Conservation (phyloP, 2,888 invertebrate species). For the Halocaridina rubra region DNA sequence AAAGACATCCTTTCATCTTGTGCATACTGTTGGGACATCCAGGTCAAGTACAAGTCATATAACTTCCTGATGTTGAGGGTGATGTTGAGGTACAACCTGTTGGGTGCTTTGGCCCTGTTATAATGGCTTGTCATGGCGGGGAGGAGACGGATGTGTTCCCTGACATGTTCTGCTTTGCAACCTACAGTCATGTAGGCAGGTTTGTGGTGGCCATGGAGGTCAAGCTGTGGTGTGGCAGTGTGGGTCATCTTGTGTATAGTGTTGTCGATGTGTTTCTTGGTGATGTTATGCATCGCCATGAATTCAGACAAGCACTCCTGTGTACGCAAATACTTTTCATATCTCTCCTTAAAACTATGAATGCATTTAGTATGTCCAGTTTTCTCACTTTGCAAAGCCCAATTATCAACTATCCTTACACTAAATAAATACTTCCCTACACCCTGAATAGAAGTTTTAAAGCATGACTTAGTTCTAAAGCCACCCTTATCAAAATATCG, state of each 20-base stretch:
- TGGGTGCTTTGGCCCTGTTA: no score
- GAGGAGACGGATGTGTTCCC: neutral
- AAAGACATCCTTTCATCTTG: neutral
- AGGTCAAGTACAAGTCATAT: neutral
- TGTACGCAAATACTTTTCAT: no score
- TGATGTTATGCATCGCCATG: neutral
- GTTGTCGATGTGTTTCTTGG: neutral
- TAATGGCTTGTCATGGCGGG: no score
- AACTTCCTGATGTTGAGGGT: neutral
- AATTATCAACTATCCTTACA: no score
- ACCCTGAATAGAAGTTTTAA: no score
- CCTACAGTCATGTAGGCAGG: neutral
- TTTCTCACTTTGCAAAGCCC: no score
- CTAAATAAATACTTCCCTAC: no score
- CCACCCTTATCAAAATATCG: no score
- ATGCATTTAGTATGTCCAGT: no score
- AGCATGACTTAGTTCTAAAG: no score
- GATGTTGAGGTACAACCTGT: no score
- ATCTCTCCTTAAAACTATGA: no score
- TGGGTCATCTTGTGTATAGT: neutral
- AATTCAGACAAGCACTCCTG: neutral
- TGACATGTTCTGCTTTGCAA: neutral
- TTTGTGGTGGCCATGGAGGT: neutral
- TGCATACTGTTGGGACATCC: neutral
- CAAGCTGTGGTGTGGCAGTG: neutral